Evolutionary conservation across 1,140 invertebrate genomes (phyloP), one percentile per base, ranked within the genome.

Genomic region (Antheraea mylitta): DNA sequence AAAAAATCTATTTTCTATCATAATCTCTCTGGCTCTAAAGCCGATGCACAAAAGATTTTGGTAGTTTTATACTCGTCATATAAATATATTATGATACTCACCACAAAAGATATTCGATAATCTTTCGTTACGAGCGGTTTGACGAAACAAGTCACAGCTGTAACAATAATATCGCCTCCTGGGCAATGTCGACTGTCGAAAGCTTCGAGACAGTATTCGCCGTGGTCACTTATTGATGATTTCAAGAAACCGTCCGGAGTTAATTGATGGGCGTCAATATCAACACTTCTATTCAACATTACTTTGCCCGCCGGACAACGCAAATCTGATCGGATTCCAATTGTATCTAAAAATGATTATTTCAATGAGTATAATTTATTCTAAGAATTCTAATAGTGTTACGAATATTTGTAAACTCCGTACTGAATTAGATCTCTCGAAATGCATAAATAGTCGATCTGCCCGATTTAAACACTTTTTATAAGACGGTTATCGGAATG

Each of bases 81-180:
- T 18, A 42, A n/a, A 64, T n/a, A 19, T n/a, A 11, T 18, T 48
- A 66, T 10, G 11, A 62, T 65, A 75, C 86, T 90, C 78, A 90
- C 88, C 67, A 87, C 68, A 67, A 89, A 87, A 58, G 87, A 86
- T n/a, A 91, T 59, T 18, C 73, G 67, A 70, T 85, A 90, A 67
- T 90, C 72, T 71, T 89, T 73, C 18, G 18, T 63, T 65, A 66
- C 62, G 37, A 65, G 72, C 11, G 64, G 62, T n/a, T 79, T 81
- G 59, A 81, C 66, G 64, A 89, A 91, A 65, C 89, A 91, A 3
- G 81, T 76, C 7, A 89, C 79, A 3, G 78, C 80, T 7, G 72
- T 84, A n/a, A 83, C 69, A n/a, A 72, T 66, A 7, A 86, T 58
- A 16, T 79, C 77, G n/a, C 80, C 77, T 5, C 71, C 64, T 3